phyloP scores from a whole-genome alignment of 1,140 invertebrate species.

The Tetramorium simillimum region DNA sequence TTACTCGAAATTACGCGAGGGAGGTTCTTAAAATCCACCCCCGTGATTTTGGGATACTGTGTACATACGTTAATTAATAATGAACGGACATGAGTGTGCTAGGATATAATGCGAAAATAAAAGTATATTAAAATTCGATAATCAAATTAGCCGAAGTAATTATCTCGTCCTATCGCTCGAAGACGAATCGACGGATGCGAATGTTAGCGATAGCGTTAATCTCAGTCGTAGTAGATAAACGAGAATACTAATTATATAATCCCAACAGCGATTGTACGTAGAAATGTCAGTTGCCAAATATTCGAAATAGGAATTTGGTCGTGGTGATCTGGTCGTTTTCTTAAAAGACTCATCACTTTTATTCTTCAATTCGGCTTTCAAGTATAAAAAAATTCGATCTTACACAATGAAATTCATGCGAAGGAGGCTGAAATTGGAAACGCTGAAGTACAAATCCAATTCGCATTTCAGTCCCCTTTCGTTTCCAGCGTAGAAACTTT shows the following conservation, averaged over 20 bases:
- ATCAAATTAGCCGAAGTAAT: constrained; percentile 25
- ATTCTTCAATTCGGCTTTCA: background rate
- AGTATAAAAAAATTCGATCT: background rate
- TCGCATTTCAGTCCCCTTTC: background rate
- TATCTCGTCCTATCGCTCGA: background rate
- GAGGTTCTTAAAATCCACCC: background rate
- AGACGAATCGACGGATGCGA: background rate
- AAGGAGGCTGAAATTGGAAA: background rate
- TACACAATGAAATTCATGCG: background rate
- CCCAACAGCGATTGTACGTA: background rate
- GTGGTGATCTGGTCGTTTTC: background rate
- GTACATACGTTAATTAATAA: constrained; percentile 30
- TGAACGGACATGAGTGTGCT: constrained; percentile 5
- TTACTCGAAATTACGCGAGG: background rate
- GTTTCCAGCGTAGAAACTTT: background rate
- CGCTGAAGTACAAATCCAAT: background rate
- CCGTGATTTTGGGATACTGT: background rate
- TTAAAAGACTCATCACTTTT: background rate
- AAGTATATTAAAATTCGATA: constrained; percentile 14
- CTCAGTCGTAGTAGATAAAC: constrained; percentile 5
- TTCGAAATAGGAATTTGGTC: constrained; percentile 13
- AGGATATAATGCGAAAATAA: background rate
- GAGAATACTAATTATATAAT: constrained; percentile 20
- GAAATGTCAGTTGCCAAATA: constrained; percentile 19
- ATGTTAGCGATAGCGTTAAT: constrained; percentile 16